Conservation (phyloP, 2,888 invertebrate genomes). For the Cephus runcator region DNA sequence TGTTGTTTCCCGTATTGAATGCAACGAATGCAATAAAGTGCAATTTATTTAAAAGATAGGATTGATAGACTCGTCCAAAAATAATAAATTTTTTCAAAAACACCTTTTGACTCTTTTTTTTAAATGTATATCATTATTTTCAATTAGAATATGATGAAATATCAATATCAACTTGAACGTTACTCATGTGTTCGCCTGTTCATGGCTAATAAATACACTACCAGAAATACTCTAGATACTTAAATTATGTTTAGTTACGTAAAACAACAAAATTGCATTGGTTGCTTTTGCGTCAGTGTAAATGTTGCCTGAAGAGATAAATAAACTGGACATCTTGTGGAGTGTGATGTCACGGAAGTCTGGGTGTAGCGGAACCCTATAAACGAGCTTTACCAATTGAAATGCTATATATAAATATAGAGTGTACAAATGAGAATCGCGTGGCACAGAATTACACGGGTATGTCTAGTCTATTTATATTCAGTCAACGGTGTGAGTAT, state of each 20-base stretch:
- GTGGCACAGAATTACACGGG: too few species aligned
- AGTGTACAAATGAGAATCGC: too few species aligned
- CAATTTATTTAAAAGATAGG: not conserved
- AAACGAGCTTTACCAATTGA: too few species aligned
- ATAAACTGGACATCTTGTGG: too few species aligned
- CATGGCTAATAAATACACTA: not conserved
- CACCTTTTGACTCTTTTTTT: not conserved
- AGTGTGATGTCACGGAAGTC: too few species aligned
- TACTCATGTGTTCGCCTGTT: not conserved
- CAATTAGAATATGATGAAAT: not conserved
- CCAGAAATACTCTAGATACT: not conserved
- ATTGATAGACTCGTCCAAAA: not conserved
- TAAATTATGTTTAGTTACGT: not conserved
- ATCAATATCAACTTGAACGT: not conserved
- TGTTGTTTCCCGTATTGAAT: not conserved
- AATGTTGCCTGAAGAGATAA: not conserved
- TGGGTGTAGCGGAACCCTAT: too few species aligned
- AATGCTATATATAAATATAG: too few species aligned
- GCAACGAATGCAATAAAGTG: not conserved
- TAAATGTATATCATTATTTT: not conserved
- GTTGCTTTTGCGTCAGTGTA: not conserved
- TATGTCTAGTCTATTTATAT: too few species aligned
- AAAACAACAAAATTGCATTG: not conserved
- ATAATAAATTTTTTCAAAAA: not conserved
- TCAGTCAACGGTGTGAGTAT: not conserved